A percentile compares a stretch with the other conserved stretches of the same genome.
Conservation (phyloP, 2,113 vertebrate genomes). For the Sisor rabdophorus region DNA sequence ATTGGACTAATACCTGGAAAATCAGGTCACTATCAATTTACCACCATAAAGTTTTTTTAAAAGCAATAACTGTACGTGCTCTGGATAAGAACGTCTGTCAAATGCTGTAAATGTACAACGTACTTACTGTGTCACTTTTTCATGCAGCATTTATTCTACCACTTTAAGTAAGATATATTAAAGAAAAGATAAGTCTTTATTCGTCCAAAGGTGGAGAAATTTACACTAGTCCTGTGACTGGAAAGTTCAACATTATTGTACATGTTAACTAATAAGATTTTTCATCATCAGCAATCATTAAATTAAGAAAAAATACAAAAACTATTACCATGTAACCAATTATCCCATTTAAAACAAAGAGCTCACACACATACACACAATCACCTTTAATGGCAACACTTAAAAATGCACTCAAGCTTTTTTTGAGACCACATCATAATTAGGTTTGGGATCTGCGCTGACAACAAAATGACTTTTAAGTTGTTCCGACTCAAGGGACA, state of each 20-base stretch:
- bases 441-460: constrained; percentile 6
- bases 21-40: too few relatives aligned
- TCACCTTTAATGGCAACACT: constrained; percentile 13
- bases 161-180: too few relatives aligned
- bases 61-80: too few relatives aligned
- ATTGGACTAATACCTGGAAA: too few relatives aligned
- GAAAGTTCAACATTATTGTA: neutral
- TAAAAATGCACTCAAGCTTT: neutral
- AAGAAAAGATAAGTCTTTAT: too few relatives aligned
- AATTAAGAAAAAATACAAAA: neutral
- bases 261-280: neutral
- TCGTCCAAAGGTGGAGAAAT: too few relatives aligned
- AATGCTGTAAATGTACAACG: too few relatives aligned
- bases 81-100: too few relatives aligned
- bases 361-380: constrained; percentile 3
- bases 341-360: constrained; percentile 1
- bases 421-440: constrained; percentile 27
- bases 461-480: constrained; percentile 9
- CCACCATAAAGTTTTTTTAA: too few relatives aligned
- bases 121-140: too few relatives aligned
- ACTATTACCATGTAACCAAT: neutral
- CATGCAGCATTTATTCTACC: too few relatives aligned
- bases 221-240: neutral
- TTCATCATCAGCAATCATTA: neutral
- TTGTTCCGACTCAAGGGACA: neutral